Percentiles rank a stretch among this genome's conserved stretches.
Evolutionary conservation across 2,113 vertebrate species (phyloP).

Genomic region (Peromyscus leucopus): DNA sequence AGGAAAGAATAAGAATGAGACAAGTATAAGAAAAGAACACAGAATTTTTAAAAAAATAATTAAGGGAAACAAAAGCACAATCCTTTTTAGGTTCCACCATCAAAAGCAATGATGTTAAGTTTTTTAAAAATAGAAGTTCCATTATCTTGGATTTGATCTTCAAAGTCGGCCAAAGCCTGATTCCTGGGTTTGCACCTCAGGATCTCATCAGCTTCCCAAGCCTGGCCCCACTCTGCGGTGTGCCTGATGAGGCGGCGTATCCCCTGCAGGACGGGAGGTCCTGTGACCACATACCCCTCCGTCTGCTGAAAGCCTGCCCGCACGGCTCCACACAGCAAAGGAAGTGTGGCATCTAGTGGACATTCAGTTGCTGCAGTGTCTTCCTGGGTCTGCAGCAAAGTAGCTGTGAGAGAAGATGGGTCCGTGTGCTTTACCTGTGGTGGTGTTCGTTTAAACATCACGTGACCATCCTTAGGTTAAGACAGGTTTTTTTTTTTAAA

Average conservation of each 20-base stretch:
- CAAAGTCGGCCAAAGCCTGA: neutral
- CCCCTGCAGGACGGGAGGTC: neutral
- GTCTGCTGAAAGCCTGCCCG: neutral
- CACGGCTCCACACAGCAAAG: constrained; percentile 82
- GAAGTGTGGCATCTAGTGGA: constrained; percentile 93
- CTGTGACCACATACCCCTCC: neutral
- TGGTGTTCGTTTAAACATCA: neutral
- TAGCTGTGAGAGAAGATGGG: neutral
- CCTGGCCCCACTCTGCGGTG: neutral
- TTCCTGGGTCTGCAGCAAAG: neutral
- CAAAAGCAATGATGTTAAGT: neutral
- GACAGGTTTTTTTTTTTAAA: neutral
- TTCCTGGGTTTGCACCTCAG: neutral
- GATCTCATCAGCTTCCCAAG: neutral
- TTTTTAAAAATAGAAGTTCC: neutral
- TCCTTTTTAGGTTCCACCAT: neutral
- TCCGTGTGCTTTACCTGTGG: neutral
- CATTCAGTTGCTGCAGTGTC: constrained; percentile 77
- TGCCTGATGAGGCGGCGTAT: neutral
- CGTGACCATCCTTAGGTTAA: neutral
- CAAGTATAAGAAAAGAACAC: neutral
- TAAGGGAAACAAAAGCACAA: neutral
- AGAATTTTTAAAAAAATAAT: neutral
- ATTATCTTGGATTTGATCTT: neutral
- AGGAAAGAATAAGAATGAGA: neutral